phyloP scores from a whole-genome alignment of 2,797 vertebrate species.

The Gymnothorax reevesii region DNA sequence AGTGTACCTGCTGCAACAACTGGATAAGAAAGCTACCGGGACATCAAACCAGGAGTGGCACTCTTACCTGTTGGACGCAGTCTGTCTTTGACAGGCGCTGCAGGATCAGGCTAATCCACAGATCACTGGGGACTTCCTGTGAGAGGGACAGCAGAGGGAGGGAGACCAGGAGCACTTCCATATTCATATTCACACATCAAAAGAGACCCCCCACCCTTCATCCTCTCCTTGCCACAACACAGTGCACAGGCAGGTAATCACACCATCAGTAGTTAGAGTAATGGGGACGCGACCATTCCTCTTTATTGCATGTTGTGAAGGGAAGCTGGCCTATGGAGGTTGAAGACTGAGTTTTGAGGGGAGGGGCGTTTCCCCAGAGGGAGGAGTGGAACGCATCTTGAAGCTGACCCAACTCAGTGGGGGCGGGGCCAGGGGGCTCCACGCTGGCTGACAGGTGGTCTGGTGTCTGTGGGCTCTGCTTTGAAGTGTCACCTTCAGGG shows the following conservation, averaged over 20 bases:
- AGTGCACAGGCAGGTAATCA: too few relatives aligned
- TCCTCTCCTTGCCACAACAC: background rate
- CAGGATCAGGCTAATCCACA: conserved; percentile 71
- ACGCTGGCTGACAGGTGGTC: conserved; percentile 54
- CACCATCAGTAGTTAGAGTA: background rate
- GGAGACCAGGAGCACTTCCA: conserved; percentile 43
- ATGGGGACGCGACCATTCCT: background rate
- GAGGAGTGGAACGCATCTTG: conserved; percentile 49
- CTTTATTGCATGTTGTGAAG: background rate
- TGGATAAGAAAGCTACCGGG: background rate
- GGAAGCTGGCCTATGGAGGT: conserved; percentile 19
- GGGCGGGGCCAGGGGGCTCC: conserved; percentile 52
- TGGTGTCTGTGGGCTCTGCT: conserved; percentile 51
- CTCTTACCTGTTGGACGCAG: conserved; percentile 75
- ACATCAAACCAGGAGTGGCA: background rate
- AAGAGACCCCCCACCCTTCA: background rate
- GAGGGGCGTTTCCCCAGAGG: conserved; percentile 40
- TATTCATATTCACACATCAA: conserved; percentile 24
- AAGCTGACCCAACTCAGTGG: conserved; percentile 49
- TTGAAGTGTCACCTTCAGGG: conserved; percentile 72
- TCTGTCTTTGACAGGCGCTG: conserved; percentile 73
- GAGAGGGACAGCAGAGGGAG: conserved; percentile 50
- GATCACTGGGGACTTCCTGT: conserved; percentile 63
- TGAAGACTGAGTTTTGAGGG: conserved; percentile 49
- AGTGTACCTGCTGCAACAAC: background rate